Conservation (phyloP, 2,113 vertebrate genomes). For the Columbina picui region DNA sequence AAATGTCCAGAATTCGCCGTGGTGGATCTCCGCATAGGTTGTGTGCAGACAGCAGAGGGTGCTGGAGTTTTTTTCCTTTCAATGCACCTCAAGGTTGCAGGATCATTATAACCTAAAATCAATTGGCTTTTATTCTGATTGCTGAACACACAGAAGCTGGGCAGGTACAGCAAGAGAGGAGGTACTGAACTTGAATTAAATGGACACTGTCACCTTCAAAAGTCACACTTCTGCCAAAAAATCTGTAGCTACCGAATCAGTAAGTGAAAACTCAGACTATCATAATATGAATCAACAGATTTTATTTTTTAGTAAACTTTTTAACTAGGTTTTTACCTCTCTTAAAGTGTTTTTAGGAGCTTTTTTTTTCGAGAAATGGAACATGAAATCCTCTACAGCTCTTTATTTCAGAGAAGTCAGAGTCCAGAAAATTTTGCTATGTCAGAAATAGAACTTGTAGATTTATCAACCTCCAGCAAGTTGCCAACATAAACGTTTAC, state of each 20-base stretch:
- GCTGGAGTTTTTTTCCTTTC: slow-evolving; percentile 70
- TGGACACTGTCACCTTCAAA: slow-evolving; percentile 4
- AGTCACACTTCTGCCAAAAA: neutral
- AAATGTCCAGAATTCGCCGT: neutral
- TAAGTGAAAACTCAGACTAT: neutral
- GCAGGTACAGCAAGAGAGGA: slow-evolving; percentile 23
- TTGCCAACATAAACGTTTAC: neutral
- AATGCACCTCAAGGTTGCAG: neutral
- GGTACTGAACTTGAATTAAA: neutral
- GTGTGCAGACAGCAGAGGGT: slow-evolving; percentile 65
- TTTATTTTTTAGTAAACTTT: neutral
- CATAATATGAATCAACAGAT: accelerated
- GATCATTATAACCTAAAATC: slow-evolving; percentile 8
- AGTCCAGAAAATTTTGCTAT: neutral
- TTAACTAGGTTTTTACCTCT: neutral
- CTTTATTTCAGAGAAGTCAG: neutral
- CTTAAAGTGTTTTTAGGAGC: neutral
- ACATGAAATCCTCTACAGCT: neutral
- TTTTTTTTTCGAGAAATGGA: neutral
- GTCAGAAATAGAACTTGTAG: neutral
- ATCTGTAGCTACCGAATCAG: neutral
- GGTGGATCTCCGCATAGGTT: slow-evolving; percentile 33
- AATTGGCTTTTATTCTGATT: slow-evolving; percentile 49
- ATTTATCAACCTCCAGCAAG: neutral
- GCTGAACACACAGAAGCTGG: slow-evolving; percentile 22